Base-by-base conservation (phyloP, 2,888 invertebrate genomes). In the Drosophila gaucha region DNA sequence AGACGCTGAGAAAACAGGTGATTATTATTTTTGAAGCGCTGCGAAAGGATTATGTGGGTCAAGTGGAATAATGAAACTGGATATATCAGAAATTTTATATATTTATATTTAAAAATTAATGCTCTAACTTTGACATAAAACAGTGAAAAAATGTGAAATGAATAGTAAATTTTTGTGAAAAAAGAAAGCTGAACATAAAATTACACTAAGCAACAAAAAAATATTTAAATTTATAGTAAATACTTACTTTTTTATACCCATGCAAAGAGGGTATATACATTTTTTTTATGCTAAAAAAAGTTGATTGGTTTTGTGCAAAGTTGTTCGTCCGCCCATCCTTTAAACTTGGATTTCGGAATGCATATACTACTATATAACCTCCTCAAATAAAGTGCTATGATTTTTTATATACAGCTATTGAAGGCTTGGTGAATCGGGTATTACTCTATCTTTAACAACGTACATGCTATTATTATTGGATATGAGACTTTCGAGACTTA, bases 1-100 rank as follows among this genome's bases (percentile, higher is more conserved):
- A 16, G 6, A 26, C 16, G 31, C 16, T 6, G 65, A 80, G 35
- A 70, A 66, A 28, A 64, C 62, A 80, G 85, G 85, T 79, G 58
- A 84, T 74, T 74, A 84, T 74, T 74, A 41, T 26, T 6, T 26
- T 1, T 16, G 24, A 26, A 41, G 24, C 24, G 41, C 22, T 0
- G n/a, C n/a, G 5, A 60, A 28, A 12, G n/a, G 43, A 28, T 28
- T 28, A 28, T 28, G 10, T 14, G 16, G 12, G 0, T 18, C 14
- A 41, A 41, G 41, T 24, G 24, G 6, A 1, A 16, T 9, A 41
- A 6, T 16, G 9, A 24, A 10, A 14, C 1, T 0, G 1, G 5
- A 18, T 18, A 22, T 0, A 8, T 28, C 1, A 1, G 1, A 26
- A 2, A 20, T n/a, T n/a, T n/a, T 20, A 12, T 12, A 22, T 14